phyloP scores from a whole-genome alignment of 2,113 vertebrate species.

The Pollachius pollachius region DNA sequence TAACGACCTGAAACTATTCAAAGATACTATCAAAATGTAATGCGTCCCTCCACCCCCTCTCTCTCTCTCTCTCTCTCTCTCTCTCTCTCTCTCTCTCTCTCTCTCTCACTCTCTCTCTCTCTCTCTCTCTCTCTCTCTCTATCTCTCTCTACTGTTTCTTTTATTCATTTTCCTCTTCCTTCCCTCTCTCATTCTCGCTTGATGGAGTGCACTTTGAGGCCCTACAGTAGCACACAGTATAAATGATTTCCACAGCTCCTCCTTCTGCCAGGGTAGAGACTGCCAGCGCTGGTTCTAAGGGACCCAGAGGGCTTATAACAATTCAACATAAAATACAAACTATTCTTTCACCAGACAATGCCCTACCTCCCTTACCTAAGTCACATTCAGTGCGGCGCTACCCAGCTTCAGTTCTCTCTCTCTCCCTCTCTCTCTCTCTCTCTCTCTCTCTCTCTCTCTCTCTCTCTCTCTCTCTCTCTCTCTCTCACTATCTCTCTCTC shows the following conservation, averaged over 20 bases:
- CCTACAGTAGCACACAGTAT: conserved; percentile 17
- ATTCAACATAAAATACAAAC: conserved; percentile 41
- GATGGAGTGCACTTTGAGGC: conserved; percentile 22
- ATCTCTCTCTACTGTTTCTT: neutral
- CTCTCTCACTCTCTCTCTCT: neutral
- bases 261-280: conserved; percentile 27
- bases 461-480: neutral
- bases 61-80: neutral
- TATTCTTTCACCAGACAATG: conserved; percentile 46
- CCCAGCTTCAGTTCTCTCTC: conserved; percentile 8
- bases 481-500: neutral
- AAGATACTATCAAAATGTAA: neutral
- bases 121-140: neutral
- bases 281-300: conserved; percentile 27
- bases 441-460: conserved; percentile 23
- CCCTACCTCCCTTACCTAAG: conserved; percentile 21
- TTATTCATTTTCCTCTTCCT: neutral
- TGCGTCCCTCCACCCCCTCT: neutral
- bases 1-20: neutral
- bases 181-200: conserved; percentile 5
- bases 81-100: neutral
- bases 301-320: conserved; percentile 30
- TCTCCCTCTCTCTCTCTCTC: conserved; percentile 9
- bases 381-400: conserved; percentile 38
- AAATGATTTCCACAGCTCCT: conserved; percentile 18